Percentiles rank a stretch among this genome's conserved stretches.
phyloP scores from a whole-genome alignment of 2,797 vertebrate genomes.

The Channa striata region DNA sequence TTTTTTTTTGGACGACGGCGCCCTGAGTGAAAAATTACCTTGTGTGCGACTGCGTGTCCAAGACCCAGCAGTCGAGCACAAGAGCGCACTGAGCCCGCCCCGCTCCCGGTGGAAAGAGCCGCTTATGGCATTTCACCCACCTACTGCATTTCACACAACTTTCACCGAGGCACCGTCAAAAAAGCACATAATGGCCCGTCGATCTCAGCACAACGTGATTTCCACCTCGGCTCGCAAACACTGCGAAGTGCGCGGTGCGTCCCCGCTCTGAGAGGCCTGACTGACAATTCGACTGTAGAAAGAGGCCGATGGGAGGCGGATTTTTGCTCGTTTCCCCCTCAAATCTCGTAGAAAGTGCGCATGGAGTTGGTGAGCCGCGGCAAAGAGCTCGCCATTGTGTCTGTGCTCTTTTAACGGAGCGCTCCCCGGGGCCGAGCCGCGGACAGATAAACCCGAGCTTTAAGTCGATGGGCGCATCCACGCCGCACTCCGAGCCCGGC shows the following conservation, averaged over 20 bases:
- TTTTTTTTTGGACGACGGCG: constrained; percentile 49
- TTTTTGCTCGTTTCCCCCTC: constrained; percentile 39
- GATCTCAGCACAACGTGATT: constrained; percentile 16
- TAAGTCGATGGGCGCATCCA: constrained; percentile 34
- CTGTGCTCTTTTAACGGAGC: constrained; percentile 58
- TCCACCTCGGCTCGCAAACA: constrained; percentile 12
- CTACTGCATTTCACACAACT: constrained; percentile 74
- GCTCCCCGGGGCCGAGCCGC: constrained; percentile 63
- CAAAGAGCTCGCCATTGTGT: constrained; percentile 77
- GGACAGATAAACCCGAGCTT: constrained; percentile 19
- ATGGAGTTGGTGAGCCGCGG: constrained; percentile 78
- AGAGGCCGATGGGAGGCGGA: constrained; percentile 63
- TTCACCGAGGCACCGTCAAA: constrained; percentile 59
- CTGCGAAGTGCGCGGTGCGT: constrained; percentile 43
- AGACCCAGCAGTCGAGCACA: constrained; percentile 71
- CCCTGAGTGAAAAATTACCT: constrained; percentile 56
- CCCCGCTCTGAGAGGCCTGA: constrained; percentile 54
- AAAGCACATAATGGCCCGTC: constrained; percentile 19
- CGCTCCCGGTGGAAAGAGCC: constrained; percentile 66
- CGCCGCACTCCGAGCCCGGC: constrained; percentile 40
- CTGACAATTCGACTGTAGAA: constrained; percentile 48
- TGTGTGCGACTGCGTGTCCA: constrained; percentile 75
- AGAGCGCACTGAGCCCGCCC: constrained; percentile 82
- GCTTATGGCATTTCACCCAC: constrained; percentile 60
- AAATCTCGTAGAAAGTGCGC: constrained; percentile 80